Conservation (phyloP, 2,888 invertebrate genomes). For the Tolmerus cingulatus region DNA sequence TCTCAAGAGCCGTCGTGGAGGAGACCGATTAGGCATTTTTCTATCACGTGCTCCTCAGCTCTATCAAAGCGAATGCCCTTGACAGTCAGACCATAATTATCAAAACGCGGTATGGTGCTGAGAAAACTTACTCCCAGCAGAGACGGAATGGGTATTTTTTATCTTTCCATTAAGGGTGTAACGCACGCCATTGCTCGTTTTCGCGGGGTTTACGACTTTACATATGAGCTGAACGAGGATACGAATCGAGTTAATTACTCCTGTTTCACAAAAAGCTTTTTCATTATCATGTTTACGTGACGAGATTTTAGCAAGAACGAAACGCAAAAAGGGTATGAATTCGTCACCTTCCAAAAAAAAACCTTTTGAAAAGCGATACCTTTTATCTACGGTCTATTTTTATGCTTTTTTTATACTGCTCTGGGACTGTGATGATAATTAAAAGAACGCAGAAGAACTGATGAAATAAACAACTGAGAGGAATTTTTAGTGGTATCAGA, state of each 20-base stretch:
- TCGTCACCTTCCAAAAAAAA: not conserved
- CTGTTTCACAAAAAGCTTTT: not conserved
- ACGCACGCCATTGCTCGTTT: not conserved
- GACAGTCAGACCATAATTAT: not conserved
- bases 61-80: not conserved
- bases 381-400: not conserved
- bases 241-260: not conserved
- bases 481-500: not conserved
- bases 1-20: not conserved
- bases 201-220: not conserved
- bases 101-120: not conserved
- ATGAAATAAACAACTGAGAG: not conserved
- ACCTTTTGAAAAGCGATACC: not conserved
- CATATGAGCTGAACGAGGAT: not conserved
- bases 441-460: not conserved
- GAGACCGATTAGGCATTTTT: not conserved
- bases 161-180: not conserved
- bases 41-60: not conserved
- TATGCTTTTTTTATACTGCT: not conserved
- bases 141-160: not conserved
- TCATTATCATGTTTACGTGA: not conserved
- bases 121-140: not conserved
- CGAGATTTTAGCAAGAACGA: not conserved
- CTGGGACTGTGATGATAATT: not conserved
- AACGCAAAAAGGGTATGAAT: not conserved